Base-by-base conservation (phyloP, 2,797 vertebrate genomes). In the Brotogeris chrysoptera region DNA sequence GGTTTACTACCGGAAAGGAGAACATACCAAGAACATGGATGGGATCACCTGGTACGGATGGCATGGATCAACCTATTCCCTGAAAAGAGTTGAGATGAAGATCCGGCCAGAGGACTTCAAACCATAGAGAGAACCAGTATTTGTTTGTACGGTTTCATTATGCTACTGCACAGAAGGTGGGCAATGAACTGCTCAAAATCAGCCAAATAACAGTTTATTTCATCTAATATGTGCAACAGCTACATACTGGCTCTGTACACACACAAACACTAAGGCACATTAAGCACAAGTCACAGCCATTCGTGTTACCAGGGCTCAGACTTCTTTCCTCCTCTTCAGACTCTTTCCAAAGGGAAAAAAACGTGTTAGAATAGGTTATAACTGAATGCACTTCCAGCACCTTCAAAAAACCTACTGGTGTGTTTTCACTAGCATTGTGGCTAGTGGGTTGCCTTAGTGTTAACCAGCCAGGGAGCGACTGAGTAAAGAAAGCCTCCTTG, bases 41-140 rank as follows among this genome's bases (percentile, higher is more conserved):
- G 99, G 99, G 86, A 99, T 99, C 97, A 99, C 98, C 96, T 99
- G 99, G 99, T 99, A 99, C 0, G 98, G 98, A 24, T 99, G 99
- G 99, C 99, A 99, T 0, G 99, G 99, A 9, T 98, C 99, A 34
- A 98, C 97, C 97, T 99, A 99, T 52, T 99, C 99, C 34, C 96
- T 99, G 94, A 99, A 98, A 96, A 98, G 98, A 69, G 99, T 99
- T 2, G 99, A 99, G 98, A 99, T 99, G 99, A 99, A 99, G 97
- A 99, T 99, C 87, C 98, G 99, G 43, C 98, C 99, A 1, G 98
- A 98, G 92, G 98, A 97, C 68, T 99, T 99, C 97, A 98, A 97
- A 53, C 98, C 98, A 9, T 99, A 97, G 97, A 92, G 68, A 61
- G 36, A 64, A 86, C 15, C 88, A 30, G 2, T 6, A 32, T n/a